Evolutionary conservation across 2,797 vertebrate genomes (phyloP).

Genomic region (Lemur catta): DNA sequence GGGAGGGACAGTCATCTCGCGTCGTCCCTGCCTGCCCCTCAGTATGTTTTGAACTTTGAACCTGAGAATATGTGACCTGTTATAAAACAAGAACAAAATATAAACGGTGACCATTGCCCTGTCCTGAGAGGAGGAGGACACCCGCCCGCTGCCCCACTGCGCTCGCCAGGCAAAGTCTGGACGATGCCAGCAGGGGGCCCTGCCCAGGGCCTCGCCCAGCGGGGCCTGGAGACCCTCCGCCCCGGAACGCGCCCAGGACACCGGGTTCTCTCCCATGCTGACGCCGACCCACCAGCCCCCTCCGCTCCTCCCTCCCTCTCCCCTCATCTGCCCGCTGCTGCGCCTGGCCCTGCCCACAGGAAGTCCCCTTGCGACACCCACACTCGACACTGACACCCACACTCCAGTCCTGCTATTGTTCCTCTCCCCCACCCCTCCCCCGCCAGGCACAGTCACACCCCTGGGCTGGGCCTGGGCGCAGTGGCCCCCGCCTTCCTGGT

Average conservation of each 20-base stretch:
- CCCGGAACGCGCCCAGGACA: no score
- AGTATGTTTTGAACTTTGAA: neutral
- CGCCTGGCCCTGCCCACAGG: no score
- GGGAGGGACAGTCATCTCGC: neutral
- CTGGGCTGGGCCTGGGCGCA: neutral
- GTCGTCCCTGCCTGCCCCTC: neutral
- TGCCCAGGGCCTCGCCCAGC: neutral
- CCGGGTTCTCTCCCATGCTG: no score
- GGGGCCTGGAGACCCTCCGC: no score
- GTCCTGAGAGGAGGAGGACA: fast-evolving
- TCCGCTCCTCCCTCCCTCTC: no score
- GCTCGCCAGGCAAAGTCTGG: no score
- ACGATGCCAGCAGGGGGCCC: no score
- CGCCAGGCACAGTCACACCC: neutral
- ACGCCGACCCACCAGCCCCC: no score
- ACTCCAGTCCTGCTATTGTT: no score
- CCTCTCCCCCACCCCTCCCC: neutral
- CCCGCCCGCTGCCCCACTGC: neutral
- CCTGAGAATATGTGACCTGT: neutral
- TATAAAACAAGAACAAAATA: neutral
- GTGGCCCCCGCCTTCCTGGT: neutral
- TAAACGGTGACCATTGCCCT: neutral
- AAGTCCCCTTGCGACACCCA: no score
- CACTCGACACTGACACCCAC: neutral
- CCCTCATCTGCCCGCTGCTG: no score